Evolutionary conservation across 2,113 vertebrate species (phyloP), one percentile per base, ranked within the genome.

Genomic region (Otis tarda): DNA sequence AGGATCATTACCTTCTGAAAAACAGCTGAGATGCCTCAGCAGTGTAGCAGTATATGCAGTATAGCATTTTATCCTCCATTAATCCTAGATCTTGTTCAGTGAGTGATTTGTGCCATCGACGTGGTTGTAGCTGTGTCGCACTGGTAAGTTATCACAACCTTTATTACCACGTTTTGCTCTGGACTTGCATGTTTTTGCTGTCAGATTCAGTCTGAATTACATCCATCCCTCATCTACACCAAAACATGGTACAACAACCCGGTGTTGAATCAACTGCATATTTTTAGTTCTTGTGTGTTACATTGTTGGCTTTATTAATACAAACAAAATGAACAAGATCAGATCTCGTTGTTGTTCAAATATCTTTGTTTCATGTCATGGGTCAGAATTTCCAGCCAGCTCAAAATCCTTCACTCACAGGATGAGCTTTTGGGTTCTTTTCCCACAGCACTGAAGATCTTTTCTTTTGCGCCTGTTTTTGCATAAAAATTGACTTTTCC

Each of bases 1-100:
- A 83, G 70, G 50, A 50, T 92, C 71, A 41, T 88, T 92, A 87
- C 35, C 43, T 91, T 94, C 59, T 81, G 33, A 74, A 91, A 90
- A 86, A 43, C 24, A 67, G 37, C 52, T 63, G 47, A 86, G 59
- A 70, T 83, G 68, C 21, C 71, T 90, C 23, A 47, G 31, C 55
- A 86, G 33, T n/a, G 14, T 7, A 49, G 64, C 39, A 18, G 33
- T n/a, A 16, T 7, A 49, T n/a, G n/a, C n/a, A n/a, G 33, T n/a
- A 16, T 7, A 49, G 64, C 39, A 18, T 60, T 90, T 83, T 90
- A 88, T 91, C 87, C 59, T 92, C 64, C 79, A 52, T 86, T 86
- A 90, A 92, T 96, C 68, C 82, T 60, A 49, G 71, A 49, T 82
- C 64, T 69, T 86, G 64, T 67, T 90, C 82, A 83, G 67, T 41